Percentiles rank a stretch among this genome's conserved stretches.
These are phyloP conservation scores for Adelosebastes latens DNA, from an alignment of 2,797 vertebrate genomes.

Conservation along the genomic window DNA sequence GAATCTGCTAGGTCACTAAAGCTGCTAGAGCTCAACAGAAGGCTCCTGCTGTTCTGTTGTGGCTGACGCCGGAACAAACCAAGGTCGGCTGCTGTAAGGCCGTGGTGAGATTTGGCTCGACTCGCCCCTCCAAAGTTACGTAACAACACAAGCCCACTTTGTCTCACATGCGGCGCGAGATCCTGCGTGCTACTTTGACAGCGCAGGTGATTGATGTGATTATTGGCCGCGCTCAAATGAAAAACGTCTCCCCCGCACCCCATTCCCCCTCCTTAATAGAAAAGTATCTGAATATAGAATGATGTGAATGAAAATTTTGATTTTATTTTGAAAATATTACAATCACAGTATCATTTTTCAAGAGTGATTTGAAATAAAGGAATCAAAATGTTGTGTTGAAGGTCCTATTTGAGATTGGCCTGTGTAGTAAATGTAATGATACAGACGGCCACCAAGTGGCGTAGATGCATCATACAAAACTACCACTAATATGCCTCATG, in stretches of 20 bases:
- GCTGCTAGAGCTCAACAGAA: constrained; percentile 17
- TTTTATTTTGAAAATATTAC: constrained; percentile 37
- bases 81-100: constrained; percentile 50
- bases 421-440: constrained; percentile 10
- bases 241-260: neutral
- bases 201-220: constrained; percentile 33
- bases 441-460: constrained; percentile 51
- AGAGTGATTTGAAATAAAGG: constrained; percentile 51
- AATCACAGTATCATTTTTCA: constrained; percentile 5
- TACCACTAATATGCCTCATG: neutral
- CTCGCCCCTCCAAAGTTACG: constrained; percentile 28
- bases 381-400: constrained; percentile 16
- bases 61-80: constrained; percentile 38
- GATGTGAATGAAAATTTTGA: constrained; percentile 12
- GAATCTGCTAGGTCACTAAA: constrained; percentile 27
- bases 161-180: constrained; percentile 33
- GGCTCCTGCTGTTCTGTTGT: constrained; percentile 58
- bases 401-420: neutral
- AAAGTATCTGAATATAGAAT: constrained; percentile 28
- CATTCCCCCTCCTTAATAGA: neutral
- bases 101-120: constrained; percentile 47
- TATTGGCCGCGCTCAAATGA: constrained; percentile 7
- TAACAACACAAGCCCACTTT: constrained; percentile 66
- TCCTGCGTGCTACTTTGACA: constrained; percentile 10
- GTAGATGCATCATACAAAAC: neutral